Conservation (phyloP, 2,113 vertebrate genomes). For the Chaetorhynchus papuensis region DNA sequence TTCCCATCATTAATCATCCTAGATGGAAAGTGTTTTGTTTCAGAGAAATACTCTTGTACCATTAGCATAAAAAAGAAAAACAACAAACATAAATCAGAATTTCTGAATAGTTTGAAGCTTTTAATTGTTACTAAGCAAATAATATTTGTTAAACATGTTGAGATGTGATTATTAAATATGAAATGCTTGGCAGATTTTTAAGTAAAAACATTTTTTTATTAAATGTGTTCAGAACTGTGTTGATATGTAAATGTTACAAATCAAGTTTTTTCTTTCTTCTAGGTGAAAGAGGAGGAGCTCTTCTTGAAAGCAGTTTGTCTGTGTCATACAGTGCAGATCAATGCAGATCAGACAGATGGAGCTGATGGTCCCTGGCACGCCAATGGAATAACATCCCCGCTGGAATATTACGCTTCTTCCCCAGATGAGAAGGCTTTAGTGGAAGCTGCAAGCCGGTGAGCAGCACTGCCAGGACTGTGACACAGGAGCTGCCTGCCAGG, state of each 20-base stretch:
- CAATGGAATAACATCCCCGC: constrained; percentile 73
- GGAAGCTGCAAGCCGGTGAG: constrained; percentile 91
- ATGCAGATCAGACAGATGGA: constrained; percentile 82
- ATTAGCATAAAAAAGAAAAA: neutral
- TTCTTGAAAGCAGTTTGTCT: constrained; percentile 95
- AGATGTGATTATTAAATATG: neutral
- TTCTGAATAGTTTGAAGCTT: neutral
- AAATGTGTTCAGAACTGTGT: neutral
- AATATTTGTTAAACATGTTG: neutral
- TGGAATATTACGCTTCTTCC: constrained; percentile 96
- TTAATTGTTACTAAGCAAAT: neutral
- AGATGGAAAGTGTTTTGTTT: neutral
- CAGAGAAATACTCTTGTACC: neutral
- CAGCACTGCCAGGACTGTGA: neutral
- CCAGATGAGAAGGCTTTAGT: constrained; percentile 97
- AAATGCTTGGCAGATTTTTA: neutral
- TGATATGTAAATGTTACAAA: neutral
- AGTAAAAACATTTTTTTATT: neutral
- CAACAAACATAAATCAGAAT: neutral
- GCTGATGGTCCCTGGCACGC: constrained; percentile 79
- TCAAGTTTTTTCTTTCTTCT: neutral
- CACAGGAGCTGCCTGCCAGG: neutral
- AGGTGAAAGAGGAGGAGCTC: constrained; percentile 86
- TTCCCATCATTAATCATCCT: accelerated
- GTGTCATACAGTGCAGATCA: constrained; percentile 97